These are phyloP conservation scores for Argyresthia goedartella DNA, from an alignment of 2,888 invertebrate genomes.

Conservation along the genomic window DNA sequence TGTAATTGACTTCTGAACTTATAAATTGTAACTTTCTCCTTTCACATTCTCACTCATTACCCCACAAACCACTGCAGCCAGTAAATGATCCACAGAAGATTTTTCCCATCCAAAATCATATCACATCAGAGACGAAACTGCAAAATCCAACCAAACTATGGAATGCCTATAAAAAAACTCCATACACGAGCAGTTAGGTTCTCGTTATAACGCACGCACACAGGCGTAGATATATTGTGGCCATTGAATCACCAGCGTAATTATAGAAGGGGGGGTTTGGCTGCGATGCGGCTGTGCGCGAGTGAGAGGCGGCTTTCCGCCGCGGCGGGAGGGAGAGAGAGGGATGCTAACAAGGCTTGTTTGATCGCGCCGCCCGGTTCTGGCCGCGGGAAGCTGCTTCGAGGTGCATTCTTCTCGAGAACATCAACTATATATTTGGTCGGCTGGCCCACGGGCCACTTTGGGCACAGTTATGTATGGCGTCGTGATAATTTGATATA, in stretches of 20 bases:
- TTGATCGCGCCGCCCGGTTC: slow-evolving; percentile 67
- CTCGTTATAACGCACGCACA: slow-evolving; percentile 56
- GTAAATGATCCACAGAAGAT: too few relatives aligned
- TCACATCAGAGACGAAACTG: neutral
- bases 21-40: too few relatives aligned
- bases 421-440: slow-evolving; percentile 68
- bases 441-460: slow-evolving; percentile 33
- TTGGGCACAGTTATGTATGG: slow-evolving; percentile 44
- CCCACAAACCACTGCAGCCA: too few relatives aligned
- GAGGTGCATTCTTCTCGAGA: slow-evolving; percentile 67
- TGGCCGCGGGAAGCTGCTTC: slow-evolving; percentile 58
- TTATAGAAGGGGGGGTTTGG: slow-evolving; percentile 72
- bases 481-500: slow-evolving; percentile 6
- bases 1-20: too few relatives aligned
- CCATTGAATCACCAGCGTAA: slow-evolving; percentile 71
- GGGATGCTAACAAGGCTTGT: slow-evolving; percentile 64
- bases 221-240: slow-evolving; percentile 61
- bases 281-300: slow-evolving; percentile 58
- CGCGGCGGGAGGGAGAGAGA: slow-evolving; percentile 38
- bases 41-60: too few relatives aligned
- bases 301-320: slow-evolving; percentile 34
- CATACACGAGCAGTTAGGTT: slow-evolving; percentile 54
- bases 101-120: too few relatives aligned
- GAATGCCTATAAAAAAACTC: slow-evolving; percentile 14
- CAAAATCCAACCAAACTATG: slow-evolving; percentile 6